Conservation (phyloP, 2,888 invertebrate species). For the Eupithecia insigniata region DNA sequence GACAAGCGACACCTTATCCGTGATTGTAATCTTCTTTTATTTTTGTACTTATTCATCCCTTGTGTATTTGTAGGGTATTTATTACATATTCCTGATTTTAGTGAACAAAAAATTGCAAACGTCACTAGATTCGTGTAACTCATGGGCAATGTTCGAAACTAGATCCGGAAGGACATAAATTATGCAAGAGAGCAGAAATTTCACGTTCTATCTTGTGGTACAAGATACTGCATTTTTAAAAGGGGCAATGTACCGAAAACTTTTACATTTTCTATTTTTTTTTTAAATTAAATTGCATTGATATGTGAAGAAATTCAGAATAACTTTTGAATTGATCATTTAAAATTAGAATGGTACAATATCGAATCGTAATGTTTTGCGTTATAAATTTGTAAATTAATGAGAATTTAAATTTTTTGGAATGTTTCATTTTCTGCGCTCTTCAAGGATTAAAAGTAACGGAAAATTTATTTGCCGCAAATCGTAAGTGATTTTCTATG, state of each 20-base stretch:
- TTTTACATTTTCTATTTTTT: neutral
- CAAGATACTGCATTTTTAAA: neutral
- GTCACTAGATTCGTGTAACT: conserved; percentile 16
- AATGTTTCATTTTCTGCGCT: too few relatives aligned
- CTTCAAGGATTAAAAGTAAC: too few relatives aligned
- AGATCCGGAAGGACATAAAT: conserved; percentile 32
- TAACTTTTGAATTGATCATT: neutral
- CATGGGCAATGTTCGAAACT: conserved; percentile 18
- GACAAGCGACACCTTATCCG: neutral
- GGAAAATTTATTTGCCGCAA: too few relatives aligned
- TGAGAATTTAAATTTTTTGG: too few relatives aligned
- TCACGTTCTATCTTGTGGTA: conserved; percentile 24
- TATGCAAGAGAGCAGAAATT: conserved; percentile 35
- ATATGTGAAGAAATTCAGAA: neutral
- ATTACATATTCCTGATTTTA: neutral
- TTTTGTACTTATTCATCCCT: neutral
- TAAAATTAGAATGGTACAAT: neutral
- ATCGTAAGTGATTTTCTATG: too few relatives aligned
- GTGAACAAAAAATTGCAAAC: neutral
- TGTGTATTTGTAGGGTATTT: neutral
- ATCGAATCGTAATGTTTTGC: neutral
- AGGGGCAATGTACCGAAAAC: neutral
- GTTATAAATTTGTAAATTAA: neutral
- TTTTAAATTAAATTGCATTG: neutral
- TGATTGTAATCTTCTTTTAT: neutral